These are phyloP conservation scores for Ciconia nigra DNA, from an alignment of 2,797 vertebrate genomes.

Conservation along the genomic window DNA sequence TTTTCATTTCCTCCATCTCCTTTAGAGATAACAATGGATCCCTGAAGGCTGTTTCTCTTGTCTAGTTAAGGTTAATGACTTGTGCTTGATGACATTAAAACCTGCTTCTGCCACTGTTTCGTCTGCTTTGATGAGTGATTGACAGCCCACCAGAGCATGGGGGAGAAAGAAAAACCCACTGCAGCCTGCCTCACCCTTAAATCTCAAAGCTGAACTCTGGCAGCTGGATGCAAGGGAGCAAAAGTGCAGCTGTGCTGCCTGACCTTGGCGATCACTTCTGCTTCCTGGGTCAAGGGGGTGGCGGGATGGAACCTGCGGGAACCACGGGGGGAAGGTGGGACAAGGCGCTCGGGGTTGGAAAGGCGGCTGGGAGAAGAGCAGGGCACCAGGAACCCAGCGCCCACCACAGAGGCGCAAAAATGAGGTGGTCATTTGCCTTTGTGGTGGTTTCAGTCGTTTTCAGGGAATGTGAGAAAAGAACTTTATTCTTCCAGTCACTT, in stretches of 20 bases:
- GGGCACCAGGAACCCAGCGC: background rate
- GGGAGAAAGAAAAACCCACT: background rate
- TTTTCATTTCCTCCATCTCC: slow-evolving; percentile 14
- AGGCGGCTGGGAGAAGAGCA: background rate
- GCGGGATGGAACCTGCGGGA: background rate
- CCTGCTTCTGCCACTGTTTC: background rate
- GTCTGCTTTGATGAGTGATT: slow-evolving; percentile 40
- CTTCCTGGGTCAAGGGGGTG: background rate
- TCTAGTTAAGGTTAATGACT: slow-evolving; percentile 58
- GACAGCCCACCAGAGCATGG: background rate
- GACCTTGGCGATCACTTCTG: background rate
- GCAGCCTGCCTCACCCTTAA: background rate
- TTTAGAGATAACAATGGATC: slow-evolving; percentile 44
- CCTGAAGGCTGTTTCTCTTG: slow-evolving; percentile 38
- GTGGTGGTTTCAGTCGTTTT: background rate
- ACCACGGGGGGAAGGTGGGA: rapidly evolving
- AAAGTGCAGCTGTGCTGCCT: background rate
- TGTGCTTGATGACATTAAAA: slow-evolving; percentile 57
- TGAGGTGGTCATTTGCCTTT: background rate
- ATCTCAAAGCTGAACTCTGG: background rate
- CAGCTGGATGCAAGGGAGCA: background rate
- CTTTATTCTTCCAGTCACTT: background rate
- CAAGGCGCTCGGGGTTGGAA: background rate
- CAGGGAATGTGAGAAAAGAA: background rate
- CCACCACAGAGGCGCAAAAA: background rate